A percentile compares a stretch with the other conserved stretches of the same genome.
Evolutionary conservation across 2,113 vertebrate genomes (phyloP).

Genomic region (Porphyrio hochstetteri): DNA sequence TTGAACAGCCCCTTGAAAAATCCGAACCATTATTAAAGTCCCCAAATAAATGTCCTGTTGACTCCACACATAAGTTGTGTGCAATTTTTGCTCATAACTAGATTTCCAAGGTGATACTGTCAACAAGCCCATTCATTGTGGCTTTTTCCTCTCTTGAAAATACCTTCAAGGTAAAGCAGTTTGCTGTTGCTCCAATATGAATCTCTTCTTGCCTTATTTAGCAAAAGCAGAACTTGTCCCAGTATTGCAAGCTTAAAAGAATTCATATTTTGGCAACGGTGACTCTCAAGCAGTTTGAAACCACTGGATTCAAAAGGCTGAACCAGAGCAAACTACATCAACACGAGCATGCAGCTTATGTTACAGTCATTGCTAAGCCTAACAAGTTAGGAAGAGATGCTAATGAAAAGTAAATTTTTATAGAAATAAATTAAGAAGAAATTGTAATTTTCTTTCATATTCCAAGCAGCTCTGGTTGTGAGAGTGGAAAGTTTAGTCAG

Average conservation of each 20-base stretch:
- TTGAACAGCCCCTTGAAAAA: background rate
- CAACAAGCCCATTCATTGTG: background rate
- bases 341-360: background rate
- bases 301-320: background rate
- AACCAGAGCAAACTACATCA: background rate
- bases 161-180: background rate
- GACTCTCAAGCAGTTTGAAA: background rate
- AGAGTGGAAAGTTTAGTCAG: background rate
- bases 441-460: background rate
- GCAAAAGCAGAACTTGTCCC: background rate
- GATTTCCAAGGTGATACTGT: background rate
- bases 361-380: background rate
- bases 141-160: background rate
- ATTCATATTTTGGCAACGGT: background rate
- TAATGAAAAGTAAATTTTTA: background rate
- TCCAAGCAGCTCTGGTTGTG: background rate
- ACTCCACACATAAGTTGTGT: background rate
- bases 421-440: background rate
- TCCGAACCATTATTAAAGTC: background rate
- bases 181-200: background rate
- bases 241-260: background rate
- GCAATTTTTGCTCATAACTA: background rate
- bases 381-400: background rate
- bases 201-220: background rate
- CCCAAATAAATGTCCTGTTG: background rate